These are phyloP conservation scores for Pharmacophagus antenor DNA, from an alignment of 2,888 invertebrate genomes.

Conservation along the genomic window DNA sequence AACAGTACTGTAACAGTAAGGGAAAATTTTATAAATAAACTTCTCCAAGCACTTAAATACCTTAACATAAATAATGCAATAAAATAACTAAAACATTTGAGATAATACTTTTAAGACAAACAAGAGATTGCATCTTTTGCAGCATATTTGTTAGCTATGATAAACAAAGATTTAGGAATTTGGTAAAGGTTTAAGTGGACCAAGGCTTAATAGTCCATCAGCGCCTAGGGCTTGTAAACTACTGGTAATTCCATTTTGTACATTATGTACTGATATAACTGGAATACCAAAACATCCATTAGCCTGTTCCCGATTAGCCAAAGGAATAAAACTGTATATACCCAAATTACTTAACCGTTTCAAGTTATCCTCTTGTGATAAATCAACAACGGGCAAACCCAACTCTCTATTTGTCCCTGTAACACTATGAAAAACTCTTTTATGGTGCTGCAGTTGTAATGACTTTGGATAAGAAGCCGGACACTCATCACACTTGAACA, in stretches of 20 bases:
- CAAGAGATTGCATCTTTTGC: neutral
- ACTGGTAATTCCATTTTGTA: conserved; percentile 80
- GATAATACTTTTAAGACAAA: conserved; percentile 7
- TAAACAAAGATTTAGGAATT: conserved; percentile 49
- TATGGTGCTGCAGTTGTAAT: conserved; percentile 84
- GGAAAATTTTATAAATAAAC: neutral
- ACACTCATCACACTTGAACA: conserved; percentile 85
- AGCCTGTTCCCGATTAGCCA: conserved; percentile 83
- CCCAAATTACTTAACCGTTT: conserved; percentile 84
- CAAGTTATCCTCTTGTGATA: conserved; percentile 84
- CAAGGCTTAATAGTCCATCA: conserved; percentile 85
- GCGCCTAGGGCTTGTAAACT: conserved; percentile 84
- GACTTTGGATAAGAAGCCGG: conserved; percentile 86
- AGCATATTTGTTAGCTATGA: neutral
- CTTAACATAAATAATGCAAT: conserved; percentile 18
- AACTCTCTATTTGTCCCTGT: conserved; percentile 79
- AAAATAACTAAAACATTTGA: conserved; percentile 2
- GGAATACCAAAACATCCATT: conserved; percentile 86
- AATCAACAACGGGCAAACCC: conserved; percentile 87
- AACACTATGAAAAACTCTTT: conserved; percentile 73
- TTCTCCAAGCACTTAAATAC: neutral
- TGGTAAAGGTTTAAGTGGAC: conserved; percentile 84
- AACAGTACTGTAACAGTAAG: neutral
- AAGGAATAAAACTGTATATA: conserved; percentile 87
- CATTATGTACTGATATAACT: conserved; percentile 84